A percentile compares a stretch with the other conserved stretches of the same genome.
Evolutionary conservation across 1,140 invertebrate species (phyloP).

Genomic region (Diachasma alloeum): DNA sequence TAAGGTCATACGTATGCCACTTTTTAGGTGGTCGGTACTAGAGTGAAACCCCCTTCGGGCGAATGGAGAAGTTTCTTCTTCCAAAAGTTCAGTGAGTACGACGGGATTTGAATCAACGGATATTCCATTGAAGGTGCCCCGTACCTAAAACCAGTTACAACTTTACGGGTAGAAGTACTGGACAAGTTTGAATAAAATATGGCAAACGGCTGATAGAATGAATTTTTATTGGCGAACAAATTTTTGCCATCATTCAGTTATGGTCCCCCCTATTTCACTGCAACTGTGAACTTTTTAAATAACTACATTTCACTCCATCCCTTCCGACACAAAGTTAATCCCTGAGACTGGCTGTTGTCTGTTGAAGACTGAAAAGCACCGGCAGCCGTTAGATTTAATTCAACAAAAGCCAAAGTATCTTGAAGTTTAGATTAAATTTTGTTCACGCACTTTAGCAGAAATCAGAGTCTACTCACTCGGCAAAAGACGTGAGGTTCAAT

Average conservation of each 20-base stretch:
- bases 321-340: neutral
- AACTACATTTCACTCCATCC: neutral
- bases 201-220: constrained; percentile 29
- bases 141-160: constrained; percentile 52
- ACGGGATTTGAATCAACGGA: constrained; percentile 49
- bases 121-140: neutral
- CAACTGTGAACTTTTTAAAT: constrained; percentile 10
- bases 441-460: neutral
- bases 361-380: neutral
- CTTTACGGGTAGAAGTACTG: constrained; percentile 31
- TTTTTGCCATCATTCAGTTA: neutral
- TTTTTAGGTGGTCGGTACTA: neutral
- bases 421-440: neutral
- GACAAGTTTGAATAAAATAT: constrained; percentile 14
- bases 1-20: neutral
- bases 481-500: neutral
- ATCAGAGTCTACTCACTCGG: neutral
- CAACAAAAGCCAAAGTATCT: neutral
- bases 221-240: constrained; percentile 23
- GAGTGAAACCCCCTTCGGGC: neutral
- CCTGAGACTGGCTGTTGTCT: neutral
- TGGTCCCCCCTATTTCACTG: neutral
- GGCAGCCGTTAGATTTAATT: neutral
- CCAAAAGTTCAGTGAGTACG: constrained; percentile 43
- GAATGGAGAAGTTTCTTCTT: constrained; percentile 41